phyloP scores from a whole-genome alignment of 2,888 invertebrate species.

The Dexiosoma caninum region DNA sequence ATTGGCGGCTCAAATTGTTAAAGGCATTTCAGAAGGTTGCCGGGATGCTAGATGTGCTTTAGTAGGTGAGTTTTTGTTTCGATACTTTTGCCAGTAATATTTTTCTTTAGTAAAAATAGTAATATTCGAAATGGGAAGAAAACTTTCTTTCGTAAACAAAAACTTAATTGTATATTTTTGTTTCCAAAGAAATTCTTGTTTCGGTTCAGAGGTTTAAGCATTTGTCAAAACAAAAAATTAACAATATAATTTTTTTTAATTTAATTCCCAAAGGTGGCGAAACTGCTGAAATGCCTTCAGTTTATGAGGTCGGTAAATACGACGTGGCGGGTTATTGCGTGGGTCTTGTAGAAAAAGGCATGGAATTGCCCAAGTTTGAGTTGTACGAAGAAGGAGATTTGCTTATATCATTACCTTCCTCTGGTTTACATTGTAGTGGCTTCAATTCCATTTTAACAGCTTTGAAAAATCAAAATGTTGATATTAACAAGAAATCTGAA shows the following conservation, averaged over 20 bases:
- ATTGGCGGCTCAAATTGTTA: conserved; percentile 87
- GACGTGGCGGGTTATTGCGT: conserved; percentile 98
- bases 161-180: too few relatives aligned
- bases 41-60: conserved; percentile 90
- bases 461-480: conserved; percentile 82
- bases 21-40: conserved; percentile 94
- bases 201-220: too few relatives aligned
- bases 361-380: conserved; percentile 83
- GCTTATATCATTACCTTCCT: conserved; percentile 91
- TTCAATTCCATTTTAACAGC: conserved; percentile 92
- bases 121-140: too few relatives aligned
- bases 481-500: conserved; percentile 81
- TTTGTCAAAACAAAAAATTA: too few relatives aligned
- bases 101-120: neutral
- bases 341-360: conserved; percentile 89
- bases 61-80: conserved; percentile 82
- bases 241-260: neutral
- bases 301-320: conserved; percentile 92
- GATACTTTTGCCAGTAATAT: too few relatives aligned
- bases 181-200: too few relatives aligned
- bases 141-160: too few relatives aligned
- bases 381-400: conserved; percentile 86
- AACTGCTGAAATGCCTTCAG: conserved; percentile 98
- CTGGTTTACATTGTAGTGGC: conserved; percentile 96
- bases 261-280: conserved; percentile 82